Base-by-base conservation (phyloP, 1,140 invertebrate genomes). In the Drosophila nigromelanica region DNA sequence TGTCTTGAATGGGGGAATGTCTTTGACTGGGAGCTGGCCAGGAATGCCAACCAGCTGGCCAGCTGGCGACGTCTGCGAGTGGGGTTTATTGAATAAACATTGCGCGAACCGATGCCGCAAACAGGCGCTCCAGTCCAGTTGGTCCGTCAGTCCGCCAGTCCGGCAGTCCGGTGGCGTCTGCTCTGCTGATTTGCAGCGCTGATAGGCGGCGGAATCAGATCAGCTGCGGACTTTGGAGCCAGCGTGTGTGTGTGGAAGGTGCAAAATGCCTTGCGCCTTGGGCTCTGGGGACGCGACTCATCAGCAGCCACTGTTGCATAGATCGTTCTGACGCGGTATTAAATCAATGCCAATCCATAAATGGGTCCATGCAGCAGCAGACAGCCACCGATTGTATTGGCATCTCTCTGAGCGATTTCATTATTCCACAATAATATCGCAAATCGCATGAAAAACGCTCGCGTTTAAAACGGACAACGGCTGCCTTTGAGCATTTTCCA, bases 71-170 rank as follows among this genome's bases (percentile, higher is more conserved):
- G 79, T 81, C 77, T 74, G 40, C 77, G 68, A 74, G 82, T 87
- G 72, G 56, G 56, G 83, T 90, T 90, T 90, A 90, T 90, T 90
- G 89, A 90, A 90, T 90, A 90, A 90, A 90, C 87, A 90, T 89
- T 86, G 68, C 24, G 33, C 45, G 54, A 59, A 45, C 30, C 27
- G 35, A 51, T 61, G 45, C 33, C 30, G 7, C 30, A 33, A 12
- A 12, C 50, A 43, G 18, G 21, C 42, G n/a, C 56, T 21, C 21
- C 40, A 39, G 43, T 14, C 43, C 18, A 18, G 39, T 5, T n/a
- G 5, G 4, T 35, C 33, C 12, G 3, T 24, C 21, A 24, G 21
- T 24, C 21, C 21, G 3, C 3, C 21, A 24, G 21, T 24, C 21
- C 21, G 21, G 11, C 40, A 33, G 21, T 21, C 15, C 50, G 67